These are phyloP conservation scores for Bufo bufo DNA, from an alignment of 2,113 vertebrate genomes.

Conservation along the genomic window DNA sequence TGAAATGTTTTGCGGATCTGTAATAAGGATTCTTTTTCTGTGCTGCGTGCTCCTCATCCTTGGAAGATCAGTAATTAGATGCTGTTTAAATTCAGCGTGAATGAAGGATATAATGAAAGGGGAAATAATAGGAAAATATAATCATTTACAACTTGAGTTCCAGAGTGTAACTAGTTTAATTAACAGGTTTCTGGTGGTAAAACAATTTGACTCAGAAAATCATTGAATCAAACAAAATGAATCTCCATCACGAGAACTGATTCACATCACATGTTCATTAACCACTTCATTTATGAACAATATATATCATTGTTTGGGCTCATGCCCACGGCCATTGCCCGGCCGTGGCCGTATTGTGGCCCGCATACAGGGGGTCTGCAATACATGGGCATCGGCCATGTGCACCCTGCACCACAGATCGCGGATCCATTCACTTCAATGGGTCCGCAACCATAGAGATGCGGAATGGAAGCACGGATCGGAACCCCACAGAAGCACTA, in stretches of 20 bases:
- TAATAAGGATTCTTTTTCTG: slow-evolving; percentile 43
- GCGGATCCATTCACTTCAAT: too few relatives aligned
- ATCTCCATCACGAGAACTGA: slow-evolving; percentile 47
- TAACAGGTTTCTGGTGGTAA: slow-evolving; percentile 67
- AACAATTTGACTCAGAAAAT: slow-evolving; percentile 63
- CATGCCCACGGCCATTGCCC: too few relatives aligned
- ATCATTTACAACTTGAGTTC: slow-evolving; percentile 66
- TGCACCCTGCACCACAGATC: too few relatives aligned
- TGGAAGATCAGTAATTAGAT: slow-evolving; percentile 71
- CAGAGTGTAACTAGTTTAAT: slow-evolving; percentile 67
- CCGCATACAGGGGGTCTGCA: too few relatives aligned
- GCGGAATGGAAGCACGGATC: too few relatives aligned
- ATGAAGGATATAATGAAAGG: slow-evolving; percentile 68
- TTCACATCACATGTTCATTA: background rate
- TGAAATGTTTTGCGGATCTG: background rate
- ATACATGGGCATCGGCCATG: too few relatives aligned
- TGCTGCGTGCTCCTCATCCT: slow-evolving; percentile 60
- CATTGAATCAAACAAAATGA: slow-evolving; percentile 62
- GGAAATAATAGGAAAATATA: slow-evolving; percentile 66
- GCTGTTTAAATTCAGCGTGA: slow-evolving; percentile 70
- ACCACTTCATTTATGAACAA: background rate
- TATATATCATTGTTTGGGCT: background rate
- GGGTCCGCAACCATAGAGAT: too few relatives aligned
- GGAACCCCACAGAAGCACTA: too few relatives aligned
- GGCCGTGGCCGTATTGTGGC: too few relatives aligned